Evolutionary conservation across 2,797 vertebrate genomes (phyloP), one percentile per base, ranked within the genome.

Genomic region (Chaetophractus vellerosus): DNA sequence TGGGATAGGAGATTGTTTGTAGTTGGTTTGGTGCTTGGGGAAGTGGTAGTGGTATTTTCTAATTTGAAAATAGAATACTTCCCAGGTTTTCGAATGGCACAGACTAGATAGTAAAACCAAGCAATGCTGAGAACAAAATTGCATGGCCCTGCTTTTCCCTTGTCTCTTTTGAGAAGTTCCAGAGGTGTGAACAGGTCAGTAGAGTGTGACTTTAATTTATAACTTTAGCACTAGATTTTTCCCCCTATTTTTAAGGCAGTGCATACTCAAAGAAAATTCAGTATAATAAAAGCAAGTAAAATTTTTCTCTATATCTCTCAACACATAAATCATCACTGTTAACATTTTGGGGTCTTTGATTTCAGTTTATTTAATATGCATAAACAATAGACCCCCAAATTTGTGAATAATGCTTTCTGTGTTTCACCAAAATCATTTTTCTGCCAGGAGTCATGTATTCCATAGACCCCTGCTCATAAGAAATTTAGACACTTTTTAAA

Each of bases 11-110:
- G 31, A 7, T 6, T 11, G 1, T 68, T 36, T 52, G 21, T 33
- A 18, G 3, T 33, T 80, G n/a, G 38, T 14, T 36, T 88, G 63
- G 7, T 66, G n/a, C 50, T 64, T 21, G 31, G 12, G 72, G 33
- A 78, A 76, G 59, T 36, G 50, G 11, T 76, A 80, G 41, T n/a
- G 79, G 76, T 64, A 16, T 85, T 45, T 81, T 9, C 66, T 36
- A 55, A 28, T 90, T 90, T 91, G 87, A 94, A 95, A 90, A 88
- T 74, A 24, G 94, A 92, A 74, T 85, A n/a, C 79, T 85, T 88
- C 15, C 61, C 21, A 80, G 71, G 64, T 23, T 86, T 85, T 50
- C 48, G 48, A 66, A 59, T 28, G 21, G 18, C 12, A 0, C 52
- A 48, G 41, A 12, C 41, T 63, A 80, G n/a, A 36, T 6, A 85